Evolutionary conservation across 2,113 vertebrate species (phyloP).

Genomic region (Hiodon tergisus): DNA sequence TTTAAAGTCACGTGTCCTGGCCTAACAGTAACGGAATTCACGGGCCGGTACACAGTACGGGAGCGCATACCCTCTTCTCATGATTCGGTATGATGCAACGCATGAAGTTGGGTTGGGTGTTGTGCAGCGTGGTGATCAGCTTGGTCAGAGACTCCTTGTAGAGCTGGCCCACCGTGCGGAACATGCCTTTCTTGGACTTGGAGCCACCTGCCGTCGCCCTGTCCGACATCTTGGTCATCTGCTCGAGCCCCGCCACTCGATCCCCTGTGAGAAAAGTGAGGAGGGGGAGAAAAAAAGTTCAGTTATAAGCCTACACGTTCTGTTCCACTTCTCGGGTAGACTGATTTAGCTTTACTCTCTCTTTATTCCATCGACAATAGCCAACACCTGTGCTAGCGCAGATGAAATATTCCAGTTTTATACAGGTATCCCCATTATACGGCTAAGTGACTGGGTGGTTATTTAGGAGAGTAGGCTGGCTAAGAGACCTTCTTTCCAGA

Average conservation of each 20-base stretch:
- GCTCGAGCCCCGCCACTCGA: conserved; percentile 90
- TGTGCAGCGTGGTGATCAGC: conserved; percentile 91
- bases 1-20: too few species aligned
- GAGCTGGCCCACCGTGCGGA: conserved; percentile 92
- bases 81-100: conserved; percentile 98
- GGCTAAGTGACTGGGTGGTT: background rate
- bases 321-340: background rate
- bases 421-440: background rate
- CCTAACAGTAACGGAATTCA: background rate
- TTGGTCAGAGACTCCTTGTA: conserved; percentile 94
- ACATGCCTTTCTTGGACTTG: conserved; percentile 98
- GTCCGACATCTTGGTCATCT: conserved; percentile 91
- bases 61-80: conserved; percentile 77
- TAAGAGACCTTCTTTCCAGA: conserved; percentile 86
- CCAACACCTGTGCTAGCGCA: too few species aligned
- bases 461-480: background rate
- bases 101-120: conserved; percentile 94
- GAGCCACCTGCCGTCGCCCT: conserved; percentile 77
- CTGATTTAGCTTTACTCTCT: background rate
- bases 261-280: conserved; percentile 63
- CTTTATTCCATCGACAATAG: too few species aligned
- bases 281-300: background rate
- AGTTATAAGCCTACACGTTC: background rate
- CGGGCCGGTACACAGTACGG: background rate
- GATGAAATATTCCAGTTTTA: too few species aligned